Evolutionary conservation across 1,140 invertebrate species (phyloP), one percentile per base, ranked within the genome.

Genomic region (Physella acuta): DNA sequence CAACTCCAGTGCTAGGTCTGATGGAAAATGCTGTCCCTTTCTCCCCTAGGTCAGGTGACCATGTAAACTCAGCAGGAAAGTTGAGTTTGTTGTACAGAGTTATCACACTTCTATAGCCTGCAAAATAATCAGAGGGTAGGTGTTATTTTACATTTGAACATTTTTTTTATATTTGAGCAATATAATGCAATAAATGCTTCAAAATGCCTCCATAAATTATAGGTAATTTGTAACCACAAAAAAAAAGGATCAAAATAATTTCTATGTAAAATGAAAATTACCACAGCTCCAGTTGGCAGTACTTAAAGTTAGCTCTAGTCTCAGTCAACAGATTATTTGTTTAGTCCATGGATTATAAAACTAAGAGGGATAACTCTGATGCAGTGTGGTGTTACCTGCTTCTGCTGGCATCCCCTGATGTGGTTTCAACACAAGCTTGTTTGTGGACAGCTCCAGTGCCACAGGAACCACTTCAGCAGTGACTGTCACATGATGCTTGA

Each of bases 21-120:
- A 85, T 84, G 26, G 83, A 85, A 77, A 85, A 84, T n/a, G 84
- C 83, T 44, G 82, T 85, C 24, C 83, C 83, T 69, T 75, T 78
- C 31, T 82, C 81, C 17, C 78, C 78, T 0, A 83, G 62, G 62
- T 81, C 79, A 3, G 83, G 82, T 34, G 75, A 76, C 84, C 84
- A 85, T 8, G 80, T 82, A 65, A 85, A 85, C 71, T 84, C 81
- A 20, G 83, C 82, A 11, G 78, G 78, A 69, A 80, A 79, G 74
- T 85, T 85, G 8, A 83, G 72, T 36, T 70, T 76, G 65, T 85
- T 85, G 56, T 76, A 70, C 26, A 85, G 73, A 11, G 82, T 84
- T 30, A 85, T 77, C 14, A 83, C 78, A 44, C 79, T 76, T 34
- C 82, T 73, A 62, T 81, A 79, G 37, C 79, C 83, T 84, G 67